Evolutionary conservation across 2,797 vertebrate species (phyloP), one percentile per base, ranked within the genome.

Genomic region (Mus minutoides): DNA sequence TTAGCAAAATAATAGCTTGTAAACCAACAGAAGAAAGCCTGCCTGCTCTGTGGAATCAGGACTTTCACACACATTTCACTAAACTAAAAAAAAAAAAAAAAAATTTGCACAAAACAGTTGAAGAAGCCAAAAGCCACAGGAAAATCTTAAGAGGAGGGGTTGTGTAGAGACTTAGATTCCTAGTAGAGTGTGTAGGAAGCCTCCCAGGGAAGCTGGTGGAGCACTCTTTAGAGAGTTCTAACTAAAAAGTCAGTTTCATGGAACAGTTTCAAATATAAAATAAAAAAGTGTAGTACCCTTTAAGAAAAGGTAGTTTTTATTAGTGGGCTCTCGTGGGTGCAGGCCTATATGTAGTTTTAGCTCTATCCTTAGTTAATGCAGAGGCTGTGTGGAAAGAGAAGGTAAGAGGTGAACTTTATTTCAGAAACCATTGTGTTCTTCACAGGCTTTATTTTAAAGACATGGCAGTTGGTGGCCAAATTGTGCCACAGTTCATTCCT

Each of bases 401-500:
- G 13, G 93, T 31, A 4, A n/a, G 76, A 85, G 14, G 22, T 94
- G 58, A 52, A 22, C 77, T 97, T 90, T 76, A 87, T 90, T 89
- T 96, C 9, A 91, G 85, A 93, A 84, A 29, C 46, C 56, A 58
- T 94, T 78, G 71, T 97, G 54, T 91, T 49, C 60, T 64, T 95
- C 54, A 92, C 64, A 94, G 92, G 19, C 19, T 93, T 16, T 94
- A 75, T 96, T 95, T 90, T n/a, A 49, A 90, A 98, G 97, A 93
- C 94, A 67, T 92, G 75, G 17, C 46, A 75, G 52, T 96, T 95
- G 90, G 91, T 96, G 67, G 90, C 93, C 97, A 88, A 97, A 97
- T 94, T 97, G 90, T 97, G 97, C 98, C 92, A 97, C 67, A 97
- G 94, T 96, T 96, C 90, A 31, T 80, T 83, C 85, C 73, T 89